These are phyloP conservation scores for Colistium nudipinnis DNA, from an alignment of 2,113 vertebrate genomes.

Conservation along the genomic window DNA sequence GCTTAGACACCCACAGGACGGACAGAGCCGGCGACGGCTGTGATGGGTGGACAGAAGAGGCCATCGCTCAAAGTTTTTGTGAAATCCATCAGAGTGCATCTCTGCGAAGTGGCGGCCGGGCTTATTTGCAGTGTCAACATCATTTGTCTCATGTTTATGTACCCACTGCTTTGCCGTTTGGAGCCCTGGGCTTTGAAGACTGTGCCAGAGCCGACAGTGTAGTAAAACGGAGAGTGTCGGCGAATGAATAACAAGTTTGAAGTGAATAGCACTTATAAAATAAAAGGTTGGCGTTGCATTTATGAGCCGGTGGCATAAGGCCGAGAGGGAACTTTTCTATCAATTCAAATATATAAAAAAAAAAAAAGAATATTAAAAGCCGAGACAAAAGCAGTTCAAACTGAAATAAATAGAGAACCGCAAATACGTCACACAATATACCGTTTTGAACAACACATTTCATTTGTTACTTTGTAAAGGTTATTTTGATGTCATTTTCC, in stretches of 20 bases:
- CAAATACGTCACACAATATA: no score
- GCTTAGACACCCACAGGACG: constrained; percentile 32
- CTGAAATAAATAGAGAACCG: no score
- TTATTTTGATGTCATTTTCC: no score
- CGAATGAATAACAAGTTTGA: constrained; percentile 18
- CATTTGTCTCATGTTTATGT: constrained; percentile 55
- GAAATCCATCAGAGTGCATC: constrained; percentile 56
- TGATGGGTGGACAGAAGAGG: constrained; percentile 52
- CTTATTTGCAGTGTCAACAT: constrained; percentile 54
- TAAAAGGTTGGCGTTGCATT: constrained; percentile 1
- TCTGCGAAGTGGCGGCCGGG: constrained; percentile 39
- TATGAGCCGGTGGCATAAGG: neutral
- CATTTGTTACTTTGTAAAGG: no score
- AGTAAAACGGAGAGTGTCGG: constrained; percentile 1
- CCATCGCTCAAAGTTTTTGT: constrained; percentile 48
- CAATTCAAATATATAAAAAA: no score
- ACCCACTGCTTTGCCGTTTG: constrained; percentile 16
- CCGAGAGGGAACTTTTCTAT: neutral
- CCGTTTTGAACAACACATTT: no score
- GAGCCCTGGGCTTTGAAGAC: constrained; percentile 10
- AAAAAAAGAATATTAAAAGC: neutral
- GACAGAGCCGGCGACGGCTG: constrained; percentile 18
- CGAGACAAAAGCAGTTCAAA: neutral
- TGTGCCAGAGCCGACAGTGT: constrained; percentile 2
- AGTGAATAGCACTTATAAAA: constrained; percentile 9